phyloP scores from a whole-genome alignment of 2,113 vertebrate species.

The Corythaeola cristata region DNA sequence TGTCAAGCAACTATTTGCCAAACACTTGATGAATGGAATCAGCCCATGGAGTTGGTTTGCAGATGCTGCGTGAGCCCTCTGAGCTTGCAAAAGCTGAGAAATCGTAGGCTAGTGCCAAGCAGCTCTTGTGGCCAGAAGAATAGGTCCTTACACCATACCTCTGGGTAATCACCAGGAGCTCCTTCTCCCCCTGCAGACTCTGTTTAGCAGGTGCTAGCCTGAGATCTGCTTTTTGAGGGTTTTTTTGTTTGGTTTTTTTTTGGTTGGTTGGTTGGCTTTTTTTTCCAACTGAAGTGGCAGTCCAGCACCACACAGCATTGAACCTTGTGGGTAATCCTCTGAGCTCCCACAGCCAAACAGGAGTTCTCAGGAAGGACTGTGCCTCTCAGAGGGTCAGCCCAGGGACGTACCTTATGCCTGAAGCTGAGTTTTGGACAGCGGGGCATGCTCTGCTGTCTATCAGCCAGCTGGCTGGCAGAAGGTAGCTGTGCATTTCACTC shows the following conservation, averaged over 20 bases:
- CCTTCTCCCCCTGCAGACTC: neutral
- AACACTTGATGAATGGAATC: neutral
- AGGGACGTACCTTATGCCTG: neutral
- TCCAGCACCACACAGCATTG: neutral
- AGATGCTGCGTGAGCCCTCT: neutral
- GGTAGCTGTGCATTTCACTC: neutral
- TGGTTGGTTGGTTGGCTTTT: neutral
- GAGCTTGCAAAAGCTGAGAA: neutral
- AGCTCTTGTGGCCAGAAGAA: neutral
- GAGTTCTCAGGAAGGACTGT: neutral
- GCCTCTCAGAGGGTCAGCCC: neutral
- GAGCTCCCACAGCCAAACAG: fast-evolving
- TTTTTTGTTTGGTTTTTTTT: too few species aligned
- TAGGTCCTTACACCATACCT: neutral
- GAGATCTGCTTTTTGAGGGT: too few species aligned
- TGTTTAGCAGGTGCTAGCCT: neutral
- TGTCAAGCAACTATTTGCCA: neutral
- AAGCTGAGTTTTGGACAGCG: neutral
- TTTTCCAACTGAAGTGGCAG: neutral
- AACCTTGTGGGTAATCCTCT: neutral
- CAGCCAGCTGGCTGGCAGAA: neutral
- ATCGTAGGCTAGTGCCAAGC: neutral
- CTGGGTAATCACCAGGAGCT: neutral
- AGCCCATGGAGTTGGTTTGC: fast-evolving
- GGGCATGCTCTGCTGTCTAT: neutral